phyloP scores from a whole-genome alignment of 2,797 vertebrate species.

The Pteronotus mesoamericanus region DNA sequence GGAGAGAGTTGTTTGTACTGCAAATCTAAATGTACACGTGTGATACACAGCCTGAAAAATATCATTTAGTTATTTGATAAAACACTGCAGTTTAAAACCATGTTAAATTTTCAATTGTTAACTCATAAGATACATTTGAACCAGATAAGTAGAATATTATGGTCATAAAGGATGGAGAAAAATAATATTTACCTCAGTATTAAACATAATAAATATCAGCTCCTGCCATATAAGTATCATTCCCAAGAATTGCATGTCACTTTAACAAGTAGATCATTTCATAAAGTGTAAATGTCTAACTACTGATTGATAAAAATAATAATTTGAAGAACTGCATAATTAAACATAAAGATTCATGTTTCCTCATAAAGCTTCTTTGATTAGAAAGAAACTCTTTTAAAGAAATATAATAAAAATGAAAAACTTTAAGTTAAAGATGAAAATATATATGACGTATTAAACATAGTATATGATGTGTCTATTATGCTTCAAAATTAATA shows the following conservation, averaged over 20 bases:
- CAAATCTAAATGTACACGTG: neutral
- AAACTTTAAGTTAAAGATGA: constrained; percentile 19
- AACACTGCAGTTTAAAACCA: neutral
- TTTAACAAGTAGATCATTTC: neutral
- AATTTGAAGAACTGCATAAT: neutral
- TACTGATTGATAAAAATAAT: neutral
- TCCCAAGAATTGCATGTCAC: neutral
- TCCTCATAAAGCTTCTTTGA: neutral
- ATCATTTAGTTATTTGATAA: neutral
- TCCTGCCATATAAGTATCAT: neutral
- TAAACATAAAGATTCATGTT: neutral
- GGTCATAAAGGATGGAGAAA: neutral
- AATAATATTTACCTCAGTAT: neutral
- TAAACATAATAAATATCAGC: neutral
- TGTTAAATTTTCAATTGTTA: neutral
- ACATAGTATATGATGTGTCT: neutral
- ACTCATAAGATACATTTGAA: neutral
- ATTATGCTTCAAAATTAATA: neutral
- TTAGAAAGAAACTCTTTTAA: neutral
- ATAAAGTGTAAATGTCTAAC: neutral
- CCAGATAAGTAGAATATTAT: neutral
- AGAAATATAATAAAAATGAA: constrained; percentile 5
- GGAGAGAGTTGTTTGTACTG: neutral
- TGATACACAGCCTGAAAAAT: neutral
- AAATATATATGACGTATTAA: neutral